phyloP scores from a whole-genome alignment of 2,113 vertebrate species.

The Epinephelus lanceolatus region DNA sequence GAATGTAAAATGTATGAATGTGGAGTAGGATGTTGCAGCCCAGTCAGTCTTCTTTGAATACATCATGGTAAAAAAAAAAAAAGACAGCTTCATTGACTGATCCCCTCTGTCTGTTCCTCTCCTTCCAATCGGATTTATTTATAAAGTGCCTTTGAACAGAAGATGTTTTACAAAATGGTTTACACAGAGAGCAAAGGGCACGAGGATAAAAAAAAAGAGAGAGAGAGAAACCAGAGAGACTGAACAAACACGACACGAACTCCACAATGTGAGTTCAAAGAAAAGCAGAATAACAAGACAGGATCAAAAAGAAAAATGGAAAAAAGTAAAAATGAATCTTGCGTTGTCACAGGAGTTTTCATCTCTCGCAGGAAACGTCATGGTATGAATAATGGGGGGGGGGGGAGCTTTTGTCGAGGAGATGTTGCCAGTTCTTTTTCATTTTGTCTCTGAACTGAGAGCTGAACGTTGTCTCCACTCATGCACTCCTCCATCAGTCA shows the following conservation, averaged over 20 bases:
- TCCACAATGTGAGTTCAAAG: slow-evolving; percentile 1
- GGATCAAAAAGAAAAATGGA: slow-evolving; percentile 12
- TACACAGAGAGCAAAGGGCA: slow-evolving; percentile 3
- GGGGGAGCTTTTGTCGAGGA: not conserved
- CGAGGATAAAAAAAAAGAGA: slow-evolving; percentile 1
- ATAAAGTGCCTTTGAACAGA: slow-evolving; percentile 29
- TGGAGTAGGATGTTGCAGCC: slow-evolving; percentile 1
- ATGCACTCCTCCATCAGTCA: not conserved
- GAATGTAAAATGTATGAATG: slow-evolving; percentile 11
- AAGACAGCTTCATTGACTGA: not conserved
- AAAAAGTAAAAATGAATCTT: not conserved
- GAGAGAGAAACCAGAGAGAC: not conserved
- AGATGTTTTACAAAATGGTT: slow-evolving; percentile 29
- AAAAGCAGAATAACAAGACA: slow-evolving; percentile 5
- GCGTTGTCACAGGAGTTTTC: not conserved
- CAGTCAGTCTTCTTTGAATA: not conserved
- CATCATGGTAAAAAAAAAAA: not conserved
- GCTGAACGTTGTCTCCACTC: not conserved
- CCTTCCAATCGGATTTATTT: slow-evolving; percentile 37
- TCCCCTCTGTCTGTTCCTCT: not conserved
- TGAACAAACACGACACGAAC: slow-evolving; percentile 17
- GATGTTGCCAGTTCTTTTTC: not conserved
- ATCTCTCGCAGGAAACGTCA: slow-evolving; percentile 7
- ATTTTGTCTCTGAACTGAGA: slow-evolving; percentile 4
- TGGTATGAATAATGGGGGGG: not conserved